A percentile compares a stretch with the other conserved stretches of the same genome.
Conservation (phyloP, 1,140 invertebrate species). For the Drosophila repletoides region DNA sequence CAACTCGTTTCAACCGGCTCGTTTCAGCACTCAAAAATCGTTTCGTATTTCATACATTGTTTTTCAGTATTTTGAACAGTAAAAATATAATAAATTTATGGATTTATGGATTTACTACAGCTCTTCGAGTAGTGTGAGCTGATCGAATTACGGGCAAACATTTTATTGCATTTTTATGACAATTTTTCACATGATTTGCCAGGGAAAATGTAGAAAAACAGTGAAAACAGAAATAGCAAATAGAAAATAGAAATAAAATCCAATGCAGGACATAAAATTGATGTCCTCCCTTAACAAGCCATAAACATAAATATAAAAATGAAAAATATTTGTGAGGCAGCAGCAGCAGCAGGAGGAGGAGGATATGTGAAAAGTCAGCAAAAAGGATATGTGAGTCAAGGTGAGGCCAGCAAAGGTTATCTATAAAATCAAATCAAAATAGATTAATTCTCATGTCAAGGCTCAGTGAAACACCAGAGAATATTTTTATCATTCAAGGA, state of each 20-base stretch:
- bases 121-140: constrained; percentile 34
- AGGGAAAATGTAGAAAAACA: too few relatives aligned
- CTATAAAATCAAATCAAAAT: too few relatives aligned
- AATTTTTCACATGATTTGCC: constrained; percentile 78
- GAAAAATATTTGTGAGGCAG: background rate
- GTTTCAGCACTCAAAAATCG: too few relatives aligned
- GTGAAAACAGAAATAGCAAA: too few relatives aligned
- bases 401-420: background rate
- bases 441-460: too few relatives aligned
- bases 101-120: constrained; percentile 27
- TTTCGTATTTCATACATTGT: too few relatives aligned
- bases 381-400: too few relatives aligned
- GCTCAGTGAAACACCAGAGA: too few relatives aligned
- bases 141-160: constrained; percentile 49
- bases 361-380: background rate
- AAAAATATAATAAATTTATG: too few relatives aligned
- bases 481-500: too few relatives aligned
- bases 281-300: constrained; percentile 22
- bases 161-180: constrained; percentile 79
- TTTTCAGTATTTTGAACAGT: constrained; percentile 2
- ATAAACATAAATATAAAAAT: constrained; percentile 35
- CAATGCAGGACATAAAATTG: constrained; percentile 18
- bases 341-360: background rate
- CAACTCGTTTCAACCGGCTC: background rate
- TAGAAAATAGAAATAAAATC: background rate